Conservation (phyloP, 2,113 vertebrate genomes). For the Gracilinanus agilis region DNA sequence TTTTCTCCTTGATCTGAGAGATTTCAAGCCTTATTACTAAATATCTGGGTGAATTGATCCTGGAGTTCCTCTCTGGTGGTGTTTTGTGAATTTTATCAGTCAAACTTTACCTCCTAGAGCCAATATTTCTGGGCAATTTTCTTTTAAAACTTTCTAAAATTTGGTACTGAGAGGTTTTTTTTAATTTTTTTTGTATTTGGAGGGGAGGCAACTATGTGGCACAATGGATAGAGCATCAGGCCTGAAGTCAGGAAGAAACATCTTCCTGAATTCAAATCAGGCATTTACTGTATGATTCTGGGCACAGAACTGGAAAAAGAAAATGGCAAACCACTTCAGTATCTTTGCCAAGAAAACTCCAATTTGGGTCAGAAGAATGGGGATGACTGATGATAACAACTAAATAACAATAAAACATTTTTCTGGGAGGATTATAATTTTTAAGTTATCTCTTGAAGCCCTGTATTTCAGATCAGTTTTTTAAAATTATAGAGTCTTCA, state of each 20-base stretch:
- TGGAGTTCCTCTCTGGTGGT: not conserved
- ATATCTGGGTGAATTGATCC: not conserved
- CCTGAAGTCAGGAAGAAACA: not conserved
- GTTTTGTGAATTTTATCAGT: not conserved
- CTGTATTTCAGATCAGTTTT: not conserved
- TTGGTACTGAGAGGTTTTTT: not conserved
- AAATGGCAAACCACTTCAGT: not conserved
- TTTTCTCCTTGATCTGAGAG: not conserved
- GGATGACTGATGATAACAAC: not conserved
- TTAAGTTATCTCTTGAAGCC: not conserved
- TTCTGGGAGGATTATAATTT: not conserved
- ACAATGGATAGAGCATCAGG: not conserved
- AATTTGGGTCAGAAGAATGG: not conserved
- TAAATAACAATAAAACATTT: not conserved
- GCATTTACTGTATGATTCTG: not conserved
- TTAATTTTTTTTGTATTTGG: not conserved
- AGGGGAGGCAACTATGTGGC: not conserved
- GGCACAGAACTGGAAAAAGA: not conserved
- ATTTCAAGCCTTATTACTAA: not conserved
- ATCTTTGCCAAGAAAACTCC: not conserved
- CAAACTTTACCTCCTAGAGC: not conserved
- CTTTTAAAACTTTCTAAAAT: not conserved
- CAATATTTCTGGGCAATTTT: not conserved
- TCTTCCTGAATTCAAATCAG: not conserved
- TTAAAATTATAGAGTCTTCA: not conserved